Conservation (phyloP, 2,113 vertebrate species). For the Hippocampus abdominalis region DNA sequence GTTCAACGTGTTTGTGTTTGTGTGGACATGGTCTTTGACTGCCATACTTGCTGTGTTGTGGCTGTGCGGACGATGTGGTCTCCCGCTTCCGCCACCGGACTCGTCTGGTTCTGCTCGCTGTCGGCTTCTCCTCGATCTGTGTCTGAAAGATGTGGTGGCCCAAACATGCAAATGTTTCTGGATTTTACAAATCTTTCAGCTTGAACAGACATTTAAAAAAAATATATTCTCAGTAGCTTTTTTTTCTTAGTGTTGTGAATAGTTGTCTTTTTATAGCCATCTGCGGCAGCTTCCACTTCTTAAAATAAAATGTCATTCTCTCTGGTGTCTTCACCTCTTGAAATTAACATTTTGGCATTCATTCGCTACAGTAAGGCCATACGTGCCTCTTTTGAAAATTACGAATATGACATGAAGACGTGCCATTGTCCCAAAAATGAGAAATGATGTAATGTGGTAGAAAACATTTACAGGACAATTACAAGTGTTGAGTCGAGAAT, state of each 20-base stretch:
- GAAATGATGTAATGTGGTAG: not conserved
- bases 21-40: not conserved
- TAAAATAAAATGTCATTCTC: too few species aligned
- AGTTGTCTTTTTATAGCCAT: too few species aligned
- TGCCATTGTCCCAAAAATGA: not conserved
- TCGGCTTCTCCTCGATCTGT: not conserved
- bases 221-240: not conserved
- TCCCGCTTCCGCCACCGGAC: not conserved
- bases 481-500: not conserved
- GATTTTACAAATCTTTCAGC: not conserved
- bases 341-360: too few species aligned
- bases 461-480: not conserved
- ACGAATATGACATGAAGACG: too few species aligned
- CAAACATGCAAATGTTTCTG: not conserved
- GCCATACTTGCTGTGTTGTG: constrained; percentile 7
- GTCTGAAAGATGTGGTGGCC: not conserved
- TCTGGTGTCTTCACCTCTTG: too few species aligned
- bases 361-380: too few species aligned
- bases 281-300: too few species aligned
- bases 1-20: not conserved
- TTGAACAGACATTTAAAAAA: not conserved
- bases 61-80: constrained; percentile 5
- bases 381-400: too few species aligned
- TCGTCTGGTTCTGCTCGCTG: not conserved
- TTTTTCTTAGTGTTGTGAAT: too few species aligned